Conservation (phyloP, 2,888 invertebrate species). For the Sturmia bella region DNA sequence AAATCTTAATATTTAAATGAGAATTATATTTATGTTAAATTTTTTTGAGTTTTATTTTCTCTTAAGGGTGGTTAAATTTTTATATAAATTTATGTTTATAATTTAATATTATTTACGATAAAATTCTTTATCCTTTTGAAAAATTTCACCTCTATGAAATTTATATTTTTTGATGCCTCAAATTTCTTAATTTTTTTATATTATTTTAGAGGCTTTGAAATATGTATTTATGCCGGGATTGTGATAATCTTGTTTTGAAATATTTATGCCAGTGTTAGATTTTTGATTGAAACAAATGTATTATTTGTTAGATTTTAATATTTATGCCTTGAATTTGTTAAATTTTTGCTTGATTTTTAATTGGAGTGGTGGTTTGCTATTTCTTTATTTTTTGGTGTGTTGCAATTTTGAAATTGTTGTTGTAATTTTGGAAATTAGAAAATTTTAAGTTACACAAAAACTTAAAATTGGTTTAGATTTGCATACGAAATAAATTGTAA, state of each 20-base stretch:
- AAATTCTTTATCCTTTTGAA: conserved; percentile 47
- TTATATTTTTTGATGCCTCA: conserved; percentile 71
- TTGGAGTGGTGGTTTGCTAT: conserved; percentile 29
- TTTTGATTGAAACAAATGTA: conserved; percentile 48
- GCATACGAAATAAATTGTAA: conserved; percentile 60
- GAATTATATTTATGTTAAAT: conserved; percentile 59
- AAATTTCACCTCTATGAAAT: conserved; percentile 31
- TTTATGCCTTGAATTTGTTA: conserved; percentile 72
- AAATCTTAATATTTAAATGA: conserved; percentile 72
- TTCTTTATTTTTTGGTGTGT: conserved; percentile 60
- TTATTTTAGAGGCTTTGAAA: conserved; percentile 67
- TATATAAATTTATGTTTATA: conserved; percentile 61
- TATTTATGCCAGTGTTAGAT: conserved; percentile 48
- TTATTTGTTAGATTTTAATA: conserved; percentile 58
- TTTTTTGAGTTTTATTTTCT: conserved; percentile 27
- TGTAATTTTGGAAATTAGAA: conserved; percentile 52
- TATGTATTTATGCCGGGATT: conserved; percentile 53
- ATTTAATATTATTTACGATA: conserved; percentile 55
- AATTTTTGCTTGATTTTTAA: conserved; percentile 69
- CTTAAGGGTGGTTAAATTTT: conserved; percentile 61
- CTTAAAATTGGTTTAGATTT: conserved; percentile 77
- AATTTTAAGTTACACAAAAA: conserved; percentile 54
- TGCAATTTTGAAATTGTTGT: conserved; percentile 62
- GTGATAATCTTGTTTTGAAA: conserved; percentile 40
- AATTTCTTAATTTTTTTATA: conserved; percentile 58